phyloP scores from a whole-genome alignment of 2,797 vertebrate genomes.

The Molossus molossus region DNA sequence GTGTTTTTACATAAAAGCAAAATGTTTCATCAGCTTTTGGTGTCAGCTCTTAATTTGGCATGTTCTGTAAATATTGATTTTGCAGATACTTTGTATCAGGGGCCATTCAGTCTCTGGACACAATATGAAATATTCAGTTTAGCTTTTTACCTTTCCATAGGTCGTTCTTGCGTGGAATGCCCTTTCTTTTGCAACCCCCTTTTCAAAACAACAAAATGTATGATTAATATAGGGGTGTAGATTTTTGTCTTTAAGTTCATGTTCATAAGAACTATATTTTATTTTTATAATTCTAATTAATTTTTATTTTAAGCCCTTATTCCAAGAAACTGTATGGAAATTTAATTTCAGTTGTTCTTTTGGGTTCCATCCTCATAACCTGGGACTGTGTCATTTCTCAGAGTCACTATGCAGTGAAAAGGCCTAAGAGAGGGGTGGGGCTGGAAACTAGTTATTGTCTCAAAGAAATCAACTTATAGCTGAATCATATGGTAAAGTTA shows the following conservation, averaged over 20 bases:
- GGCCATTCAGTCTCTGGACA: neutral
- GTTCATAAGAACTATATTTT: constrained; percentile 31
- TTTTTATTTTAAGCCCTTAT: constrained; percentile 12
- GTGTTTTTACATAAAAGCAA: neutral
- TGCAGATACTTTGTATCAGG: neutral
- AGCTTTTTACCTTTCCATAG: neutral
- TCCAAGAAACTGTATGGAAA: neutral
- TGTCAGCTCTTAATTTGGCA: neutral
- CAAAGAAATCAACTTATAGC: constrained; percentile 33
- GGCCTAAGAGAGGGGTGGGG: neutral
- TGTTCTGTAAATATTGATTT: constrained; percentile 34
- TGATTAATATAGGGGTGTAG: neutral
- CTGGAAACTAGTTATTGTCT: neutral
- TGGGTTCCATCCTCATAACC: neutral
- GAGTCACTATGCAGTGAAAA: neutral
- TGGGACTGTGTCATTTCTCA: neutral
- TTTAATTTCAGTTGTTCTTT: constrained; percentile 33
- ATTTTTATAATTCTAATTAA: neutral
- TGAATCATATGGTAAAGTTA: constrained; percentile 55
- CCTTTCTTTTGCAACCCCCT: neutral
- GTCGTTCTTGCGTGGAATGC: neutral
- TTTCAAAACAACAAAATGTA: neutral
- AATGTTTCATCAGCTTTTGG: neutral
- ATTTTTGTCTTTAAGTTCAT: neutral
- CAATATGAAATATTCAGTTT: neutral